Percentiles rank a stretch among this genome's conserved stretches.
These are phyloP conservation scores for Odobenus rosmarus DNA, from an alignment of 2,113 vertebrate species.

Conservation along the genomic window DNA sequence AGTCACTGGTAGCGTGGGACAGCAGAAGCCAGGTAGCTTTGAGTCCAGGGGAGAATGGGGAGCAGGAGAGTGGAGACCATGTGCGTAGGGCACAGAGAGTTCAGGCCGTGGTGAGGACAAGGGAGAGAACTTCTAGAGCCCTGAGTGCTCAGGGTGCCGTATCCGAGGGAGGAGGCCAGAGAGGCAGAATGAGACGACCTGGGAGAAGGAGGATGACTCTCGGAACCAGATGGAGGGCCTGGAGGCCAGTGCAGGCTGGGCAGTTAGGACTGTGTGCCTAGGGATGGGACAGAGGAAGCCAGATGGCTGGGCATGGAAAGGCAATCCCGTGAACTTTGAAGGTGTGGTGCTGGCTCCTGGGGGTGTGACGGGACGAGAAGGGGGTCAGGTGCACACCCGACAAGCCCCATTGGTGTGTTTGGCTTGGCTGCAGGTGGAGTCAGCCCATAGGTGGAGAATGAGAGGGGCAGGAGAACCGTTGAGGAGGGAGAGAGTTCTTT, in stretches of 20 bases:
- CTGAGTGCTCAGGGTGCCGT: background rate
- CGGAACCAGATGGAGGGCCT: background rate
- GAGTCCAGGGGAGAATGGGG: background rate
- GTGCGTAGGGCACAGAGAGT: background rate
- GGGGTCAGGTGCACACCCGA: background rate
- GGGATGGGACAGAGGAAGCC: background rate
- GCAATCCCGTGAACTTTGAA: background rate
- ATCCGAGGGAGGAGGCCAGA: background rate
- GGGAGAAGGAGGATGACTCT: background rate
- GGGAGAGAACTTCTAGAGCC: background rate
- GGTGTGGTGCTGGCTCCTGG: rapidly evolving
- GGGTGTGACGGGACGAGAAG: background rate
- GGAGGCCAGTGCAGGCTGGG: background rate
- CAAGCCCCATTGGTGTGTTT: rapidly evolving
- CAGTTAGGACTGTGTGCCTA: rapidly evolving
- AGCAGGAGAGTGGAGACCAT: background rate
- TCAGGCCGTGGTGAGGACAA: background rate
- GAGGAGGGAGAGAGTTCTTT: background rate
- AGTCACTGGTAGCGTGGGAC: rapidly evolving
- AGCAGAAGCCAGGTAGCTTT: background rate
- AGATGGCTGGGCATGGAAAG: background rate
- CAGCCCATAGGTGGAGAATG: background rate
- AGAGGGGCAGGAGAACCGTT: background rate
- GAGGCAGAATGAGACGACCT: background rate
- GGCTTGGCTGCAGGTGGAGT: background rate